Evolutionary conservation across 2,888 invertebrate species (phyloP).

Genomic region (Agrilus biguttatus): DNA sequence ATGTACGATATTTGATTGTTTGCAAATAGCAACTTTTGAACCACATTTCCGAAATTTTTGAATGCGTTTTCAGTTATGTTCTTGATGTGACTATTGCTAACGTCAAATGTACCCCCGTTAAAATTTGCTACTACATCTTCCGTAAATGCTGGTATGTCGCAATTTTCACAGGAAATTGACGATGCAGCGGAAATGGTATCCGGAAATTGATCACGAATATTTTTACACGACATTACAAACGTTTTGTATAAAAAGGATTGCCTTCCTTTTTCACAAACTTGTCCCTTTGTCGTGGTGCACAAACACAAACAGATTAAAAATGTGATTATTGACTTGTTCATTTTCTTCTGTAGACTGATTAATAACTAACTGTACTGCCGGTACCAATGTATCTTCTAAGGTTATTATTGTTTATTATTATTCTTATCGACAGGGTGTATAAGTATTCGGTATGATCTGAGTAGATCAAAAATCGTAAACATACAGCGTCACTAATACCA

Average conservation of each 20-base stretch:
- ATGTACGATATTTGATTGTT: constrained; percentile 5
- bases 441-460: no score
- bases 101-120: constrained; percentile 5
- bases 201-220: constrained; percentile 2
- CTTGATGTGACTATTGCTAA: constrained; percentile 5
- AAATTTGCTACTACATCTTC: constrained; percentile 3
- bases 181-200: not conserved
- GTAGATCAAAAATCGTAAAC: no score
- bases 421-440: no score
- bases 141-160: constrained; percentile 5
- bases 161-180: constrained; percentile 3
- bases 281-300: not conserved
- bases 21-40: constrained; percentile 3
- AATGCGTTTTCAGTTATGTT: constrained; percentile 4
- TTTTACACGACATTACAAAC: not conserved
- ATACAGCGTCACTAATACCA: no score
- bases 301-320: not conserved
- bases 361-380: no score
- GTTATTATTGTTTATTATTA: no score
- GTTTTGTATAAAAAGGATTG: not conserved
- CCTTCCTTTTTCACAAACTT: constrained; percentile 1
- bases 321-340: no score
- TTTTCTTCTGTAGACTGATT: no score
- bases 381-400: no score
- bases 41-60: constrained; percentile 1